phyloP scores from a whole-genome alignment of 2,113 vertebrate genomes.

The Ictidomys tridecemlineatus region DNA sequence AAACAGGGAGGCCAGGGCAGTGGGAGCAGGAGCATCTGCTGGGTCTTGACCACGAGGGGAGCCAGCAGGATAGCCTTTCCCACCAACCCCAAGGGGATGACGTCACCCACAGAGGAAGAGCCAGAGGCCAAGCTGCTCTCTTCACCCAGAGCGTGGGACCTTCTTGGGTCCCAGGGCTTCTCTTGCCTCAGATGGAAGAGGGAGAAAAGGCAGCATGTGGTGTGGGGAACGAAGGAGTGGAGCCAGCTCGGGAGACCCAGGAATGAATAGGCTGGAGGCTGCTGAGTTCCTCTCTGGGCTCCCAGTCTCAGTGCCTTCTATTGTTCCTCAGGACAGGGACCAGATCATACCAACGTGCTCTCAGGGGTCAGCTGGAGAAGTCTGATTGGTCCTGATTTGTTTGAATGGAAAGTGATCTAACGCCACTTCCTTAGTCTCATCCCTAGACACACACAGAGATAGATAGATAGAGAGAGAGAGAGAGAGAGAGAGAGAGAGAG shows the following conservation, averaged over 20 bases:
- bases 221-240: background rate
- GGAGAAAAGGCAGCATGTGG: background rate
- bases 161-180: slow-evolving; percentile 61
- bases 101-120: slow-evolving; percentile 66
- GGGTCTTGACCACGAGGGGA: background rate
- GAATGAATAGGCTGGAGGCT: background rate
- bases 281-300: background rate
- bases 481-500: too few relatives aligned
- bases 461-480: too few relatives aligned
- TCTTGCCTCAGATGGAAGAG: background rate
- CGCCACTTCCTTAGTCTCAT: background rate
- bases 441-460: background rate
- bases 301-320: background rate
- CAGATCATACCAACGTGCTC: background rate
- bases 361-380: background rate
- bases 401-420: background rate
- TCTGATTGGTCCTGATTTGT: background rate
- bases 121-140: slow-evolving; percentile 44
- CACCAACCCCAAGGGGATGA: slow-evolving; percentile 55
- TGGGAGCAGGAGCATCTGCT: background rate
- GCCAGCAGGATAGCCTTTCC: slow-evolving; percentile 49
- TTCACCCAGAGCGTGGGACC: slow-evolving; percentile 71
- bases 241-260: background rate
- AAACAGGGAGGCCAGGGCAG: background rate
- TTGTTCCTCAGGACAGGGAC: background rate